Evolutionary conservation across 2,797 vertebrate species (phyloP).

Genomic region (Galago senegalensis): DNA sequence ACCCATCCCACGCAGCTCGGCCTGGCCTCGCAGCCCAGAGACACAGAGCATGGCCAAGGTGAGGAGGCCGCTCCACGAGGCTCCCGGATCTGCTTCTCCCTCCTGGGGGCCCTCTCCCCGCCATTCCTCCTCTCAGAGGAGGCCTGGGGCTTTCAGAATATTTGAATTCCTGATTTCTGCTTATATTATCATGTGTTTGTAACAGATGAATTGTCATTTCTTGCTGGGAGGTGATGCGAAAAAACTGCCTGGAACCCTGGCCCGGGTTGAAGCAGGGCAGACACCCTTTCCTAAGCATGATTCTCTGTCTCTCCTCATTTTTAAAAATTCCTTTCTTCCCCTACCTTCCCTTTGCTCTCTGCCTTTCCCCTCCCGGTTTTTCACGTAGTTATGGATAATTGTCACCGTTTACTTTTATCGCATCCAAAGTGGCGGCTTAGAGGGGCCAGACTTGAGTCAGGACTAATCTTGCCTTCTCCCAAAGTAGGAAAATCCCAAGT

Average conservation of each 20-base stretch:
- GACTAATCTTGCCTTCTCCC: slow-evolving; percentile 90
- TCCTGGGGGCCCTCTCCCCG: neutral
- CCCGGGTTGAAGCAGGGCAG: slow-evolving; percentile 83
- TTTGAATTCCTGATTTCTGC: slow-evolving; percentile 95
- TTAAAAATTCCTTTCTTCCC: neutral
- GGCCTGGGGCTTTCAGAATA: slow-evolving; percentile 93
- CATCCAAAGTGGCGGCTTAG: slow-evolving; percentile 89
- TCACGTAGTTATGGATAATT: slow-evolving; percentile 89
- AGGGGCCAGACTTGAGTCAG: slow-evolving; percentile 89
- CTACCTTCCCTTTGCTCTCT: slow-evolving; percentile 71
- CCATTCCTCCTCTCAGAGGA: slow-evolving; percentile 88
- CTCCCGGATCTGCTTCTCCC: slow-evolving; percentile 81
- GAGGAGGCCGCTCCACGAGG: slow-evolving; percentile 81
- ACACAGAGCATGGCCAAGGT: slow-evolving; percentile 89
- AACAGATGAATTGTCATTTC: slow-evolving; percentile 96
- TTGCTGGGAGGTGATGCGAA: slow-evolving; percentile 90
- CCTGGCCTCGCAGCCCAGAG: slow-evolving; percentile 88
- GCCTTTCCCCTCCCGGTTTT: slow-evolving; percentile 40
- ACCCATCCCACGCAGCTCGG: slow-evolving; percentile 93
- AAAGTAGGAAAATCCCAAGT: slow-evolving; percentile 91
- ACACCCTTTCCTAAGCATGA: neutral
- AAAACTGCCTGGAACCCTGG: slow-evolving; percentile 88
- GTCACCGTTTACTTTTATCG: slow-evolving; percentile 91
- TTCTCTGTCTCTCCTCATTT: neutral
- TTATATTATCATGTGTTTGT: slow-evolving; percentile 93